Conservation (phyloP, 2,113 vertebrate genomes). For the Zosterops japonicus region DNA sequence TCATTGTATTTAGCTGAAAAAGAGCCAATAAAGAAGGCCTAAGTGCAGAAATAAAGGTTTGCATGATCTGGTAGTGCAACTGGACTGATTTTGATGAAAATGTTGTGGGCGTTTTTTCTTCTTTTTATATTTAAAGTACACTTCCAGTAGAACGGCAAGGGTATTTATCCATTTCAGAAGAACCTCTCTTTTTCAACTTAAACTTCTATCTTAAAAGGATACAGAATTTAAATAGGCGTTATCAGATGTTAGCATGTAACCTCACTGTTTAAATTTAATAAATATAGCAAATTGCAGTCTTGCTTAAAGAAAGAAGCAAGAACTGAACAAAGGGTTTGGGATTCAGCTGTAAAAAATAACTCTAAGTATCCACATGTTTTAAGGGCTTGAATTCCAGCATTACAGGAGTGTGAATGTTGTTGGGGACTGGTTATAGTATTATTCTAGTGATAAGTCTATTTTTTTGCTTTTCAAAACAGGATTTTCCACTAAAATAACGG, state of each 20-base stretch:
- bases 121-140: background rate
- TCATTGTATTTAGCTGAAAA: background rate
- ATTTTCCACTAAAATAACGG: background rate
- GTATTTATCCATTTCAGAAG: background rate
- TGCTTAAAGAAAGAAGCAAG: background rate
- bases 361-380: fast-evolving
- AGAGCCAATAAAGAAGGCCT: background rate
- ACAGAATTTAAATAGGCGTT: background rate
- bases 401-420: background rate
- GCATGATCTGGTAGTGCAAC: background rate
- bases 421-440: background rate
- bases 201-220: background rate
- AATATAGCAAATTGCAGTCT: background rate
- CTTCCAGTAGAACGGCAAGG: background rate
- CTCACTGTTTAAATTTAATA: background rate
- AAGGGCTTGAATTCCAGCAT: background rate
- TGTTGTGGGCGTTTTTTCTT: fast-evolving
- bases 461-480: background rate
- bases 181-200: background rate
- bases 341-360: background rate
- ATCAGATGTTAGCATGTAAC: background rate
- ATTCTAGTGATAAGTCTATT: background rate
- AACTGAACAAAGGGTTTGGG: background rate
- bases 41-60: background rate
- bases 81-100: background rate